Percentiles rank a stretch among this genome's conserved stretches.
These are phyloP conservation scores for Sclerodermus sp. DNA, from an alignment of 2,888 invertebrate genomes.

Conservation along the genomic window DNA sequence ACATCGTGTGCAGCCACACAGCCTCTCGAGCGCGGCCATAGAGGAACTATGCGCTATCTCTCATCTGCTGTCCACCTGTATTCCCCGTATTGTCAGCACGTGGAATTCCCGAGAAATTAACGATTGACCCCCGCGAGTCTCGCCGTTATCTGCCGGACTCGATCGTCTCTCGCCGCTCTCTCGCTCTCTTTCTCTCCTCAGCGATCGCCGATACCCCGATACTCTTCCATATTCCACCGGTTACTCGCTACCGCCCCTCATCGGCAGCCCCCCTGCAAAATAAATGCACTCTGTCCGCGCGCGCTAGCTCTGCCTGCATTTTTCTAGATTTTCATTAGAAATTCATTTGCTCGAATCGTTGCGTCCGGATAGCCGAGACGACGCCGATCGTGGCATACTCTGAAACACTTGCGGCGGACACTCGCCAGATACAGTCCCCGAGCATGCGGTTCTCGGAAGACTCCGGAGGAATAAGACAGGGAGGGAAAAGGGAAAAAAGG, in stretches of 20 bases:
- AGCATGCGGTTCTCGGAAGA: constrained; percentile 1
- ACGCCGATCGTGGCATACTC: constrained; percentile 51
- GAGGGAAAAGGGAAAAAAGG: constrained; percentile 16
- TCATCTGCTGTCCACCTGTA: constrained; percentile 53
- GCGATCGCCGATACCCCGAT: background rate
- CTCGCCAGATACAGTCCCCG: too few species aligned
- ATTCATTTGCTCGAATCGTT: too few species aligned
- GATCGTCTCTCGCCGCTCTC: background rate
- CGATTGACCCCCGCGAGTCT: constrained; percentile 38
- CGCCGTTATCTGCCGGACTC: background rate
- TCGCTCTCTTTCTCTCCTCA: background rate
- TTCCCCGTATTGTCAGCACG: constrained; percentile 53
- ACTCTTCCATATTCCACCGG: too few species aligned
- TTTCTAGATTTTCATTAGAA: too few species aligned
- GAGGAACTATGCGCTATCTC: constrained; percentile 32
- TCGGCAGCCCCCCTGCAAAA: too few species aligned
- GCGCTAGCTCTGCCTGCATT: too few species aligned
- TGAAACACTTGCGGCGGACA: background rate
- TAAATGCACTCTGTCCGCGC: too few species aligned
- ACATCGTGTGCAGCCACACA: too few species aligned
- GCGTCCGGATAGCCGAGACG: constrained; percentile 11
- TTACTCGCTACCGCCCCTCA: too few species aligned
- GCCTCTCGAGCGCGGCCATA: too few species aligned
- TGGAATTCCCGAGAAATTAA: constrained; percentile 50
- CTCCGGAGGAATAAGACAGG: constrained; percentile 7